These are phyloP conservation scores for Drosophila santomea DNA, from an alignment of 1,140 invertebrate genomes.

Conservation along the genomic window DNA sequence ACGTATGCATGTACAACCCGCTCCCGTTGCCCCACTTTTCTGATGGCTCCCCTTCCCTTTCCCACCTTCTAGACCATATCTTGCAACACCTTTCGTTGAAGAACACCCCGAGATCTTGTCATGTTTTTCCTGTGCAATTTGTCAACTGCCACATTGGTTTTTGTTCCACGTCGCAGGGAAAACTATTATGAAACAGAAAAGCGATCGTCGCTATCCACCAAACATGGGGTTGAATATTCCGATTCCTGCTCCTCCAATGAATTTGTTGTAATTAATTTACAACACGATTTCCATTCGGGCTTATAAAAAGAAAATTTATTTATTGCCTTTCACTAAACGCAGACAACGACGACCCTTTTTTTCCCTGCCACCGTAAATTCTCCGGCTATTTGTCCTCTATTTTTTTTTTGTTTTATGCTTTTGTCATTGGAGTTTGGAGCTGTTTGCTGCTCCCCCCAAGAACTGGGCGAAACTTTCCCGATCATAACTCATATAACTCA, in stretches of 20 bases:
- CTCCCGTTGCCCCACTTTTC: background rate
- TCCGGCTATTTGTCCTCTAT: conserved; percentile 41
- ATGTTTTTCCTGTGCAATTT: conserved; percentile 84
- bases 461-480: conserved; percentile 6
- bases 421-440: conserved; percentile 6
- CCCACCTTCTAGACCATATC: conserved; percentile 22
- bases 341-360: conserved; percentile 22
- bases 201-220: conserved; percentile 20
- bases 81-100: conserved; percentile 73
- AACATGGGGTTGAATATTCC: conserved; percentile 8
- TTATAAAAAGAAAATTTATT: conserved; percentile 72
- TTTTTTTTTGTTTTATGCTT: conserved; percentile 20
- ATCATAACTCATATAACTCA: conserved; percentile 78
- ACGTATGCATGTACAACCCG: background rate
- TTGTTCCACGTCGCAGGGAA: conserved; percentile 22
- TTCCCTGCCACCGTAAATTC: conserved; percentile 42
- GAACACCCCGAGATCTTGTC: conserved; percentile 64
- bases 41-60: too few species aligned
- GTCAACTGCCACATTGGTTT: conserved; percentile 79
- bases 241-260: conserved; percentile 47
- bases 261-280: conserved; percentile 83
- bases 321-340: conserved; percentile 57
- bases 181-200: conserved; percentile 67
- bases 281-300: conserved; percentile 63
- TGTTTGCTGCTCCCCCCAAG: background rate